Percentiles rank a stretch among this genome's conserved stretches.
These are phyloP conservation scores for Danio tinwini DNA, from an alignment of 2,797 vertebrate species.

Conservation along the genomic window DNA sequence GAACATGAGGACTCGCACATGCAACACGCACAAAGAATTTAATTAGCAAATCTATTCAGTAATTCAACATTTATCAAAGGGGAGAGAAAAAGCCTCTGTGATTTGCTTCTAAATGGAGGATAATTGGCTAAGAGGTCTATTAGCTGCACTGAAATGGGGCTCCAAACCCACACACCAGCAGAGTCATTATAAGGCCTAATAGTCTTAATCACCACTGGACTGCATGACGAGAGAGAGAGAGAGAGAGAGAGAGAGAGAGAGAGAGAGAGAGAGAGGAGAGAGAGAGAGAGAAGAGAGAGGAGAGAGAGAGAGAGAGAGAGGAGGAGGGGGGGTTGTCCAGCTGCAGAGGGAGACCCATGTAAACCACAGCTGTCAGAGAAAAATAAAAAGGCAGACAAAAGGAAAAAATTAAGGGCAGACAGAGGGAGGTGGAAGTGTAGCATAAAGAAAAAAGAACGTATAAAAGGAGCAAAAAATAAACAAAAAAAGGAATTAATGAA, in stretches of 20 bases:
- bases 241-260: conserved; percentile 23
- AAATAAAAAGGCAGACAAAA: conserved; percentile 23
- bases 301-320: not conserved
- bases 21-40: conserved; percentile 84
- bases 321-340: conserved; percentile 50
- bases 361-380: conserved; percentile 56
- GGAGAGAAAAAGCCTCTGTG: conserved; percentile 90
- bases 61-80: conserved; percentile 90
- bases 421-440: conserved; percentile 23
- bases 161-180: conserved; percentile 88
- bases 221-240: conserved; percentile 65
- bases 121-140: conserved; percentile 99
- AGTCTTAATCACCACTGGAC: conserved; percentile 91
- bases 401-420: not conserved
- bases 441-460: not conserved
- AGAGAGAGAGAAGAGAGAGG: not conserved
- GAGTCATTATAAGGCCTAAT: conserved; percentile 95
- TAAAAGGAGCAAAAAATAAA: not conserved
- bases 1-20: conserved; percentile 45
- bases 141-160: conserved; percentile 94
- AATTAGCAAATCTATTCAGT: conserved; percentile 93
- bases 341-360: conserved; percentile 64
- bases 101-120: conserved; percentile 94
- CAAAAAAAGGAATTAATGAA: not conserved
- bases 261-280: conserved; percentile 20